Base-by-base conservation (phyloP, 2,113 vertebrate species). In the Spilogale gracilis region DNA sequence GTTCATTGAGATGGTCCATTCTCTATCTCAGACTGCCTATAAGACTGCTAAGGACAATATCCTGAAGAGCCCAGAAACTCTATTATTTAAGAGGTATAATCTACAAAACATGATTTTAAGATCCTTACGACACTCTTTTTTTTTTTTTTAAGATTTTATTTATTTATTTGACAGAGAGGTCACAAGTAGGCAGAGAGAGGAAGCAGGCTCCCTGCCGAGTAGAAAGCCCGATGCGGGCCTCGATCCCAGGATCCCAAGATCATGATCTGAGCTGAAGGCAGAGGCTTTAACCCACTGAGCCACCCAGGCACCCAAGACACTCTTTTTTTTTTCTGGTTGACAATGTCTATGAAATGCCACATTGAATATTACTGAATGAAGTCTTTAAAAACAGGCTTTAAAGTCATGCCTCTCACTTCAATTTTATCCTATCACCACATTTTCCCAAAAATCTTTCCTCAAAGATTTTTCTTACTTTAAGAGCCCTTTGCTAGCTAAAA, bases 381-480 rank as follows among this genome's bases (percentile, higher is more conserved):
- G 61, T 58, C n/a, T 67, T 88, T 80, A 23, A 32, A 82, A 50
- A 78, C 14, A 6, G 16, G 8, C 61, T 86, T 82, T 73, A 48
- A 86, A 61, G 2, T 79, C 52, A 93, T 7, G 7, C 8, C 5
- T 67, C 45, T 82, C 73, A 54, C 38, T 95, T 58, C 16, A 4
- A 71, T 84, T 65, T 89, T 80, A 85, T 65, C 65, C 0, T 60
- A 4, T 38, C 30, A 61, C 12, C 9, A 81, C 6, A 52, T 65
- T 92, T 76, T 90, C 88, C 63, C 60, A 13, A 90, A 83, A 91
- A 60, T 80, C 27, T 83, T 92, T 52, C 54, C 27, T 54, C 21
- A 32, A 56, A 48, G 12, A 6, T 52, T 4, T 86, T 69, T 69
- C 23, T 81, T 61, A 88, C 54, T 79, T 92, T 87, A 65, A 78